These are phyloP conservation scores for Bubo bubo DNA, from an alignment of 2,113 vertebrate species.

Conservation along the genomic window DNA sequence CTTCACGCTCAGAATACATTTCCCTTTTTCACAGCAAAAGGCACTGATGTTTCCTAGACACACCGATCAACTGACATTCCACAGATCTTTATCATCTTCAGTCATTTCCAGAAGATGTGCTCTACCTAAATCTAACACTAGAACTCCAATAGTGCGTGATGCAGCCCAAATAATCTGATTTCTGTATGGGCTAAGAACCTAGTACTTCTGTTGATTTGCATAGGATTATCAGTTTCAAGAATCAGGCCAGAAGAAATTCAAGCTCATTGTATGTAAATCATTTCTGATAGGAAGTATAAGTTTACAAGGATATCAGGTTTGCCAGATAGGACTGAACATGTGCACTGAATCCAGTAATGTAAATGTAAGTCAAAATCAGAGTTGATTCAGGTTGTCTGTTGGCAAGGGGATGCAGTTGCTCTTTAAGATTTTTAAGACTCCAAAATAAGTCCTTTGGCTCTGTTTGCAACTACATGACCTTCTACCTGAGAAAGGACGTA, in stretches of 20 bases:
- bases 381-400: neutral
- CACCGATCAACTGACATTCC: neutral
- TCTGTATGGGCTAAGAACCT: neutral
- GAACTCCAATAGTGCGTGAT: neutral
- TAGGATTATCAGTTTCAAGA: neutral
- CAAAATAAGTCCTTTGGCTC: neutral
- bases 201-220: neutral
- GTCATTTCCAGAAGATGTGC: neutral
- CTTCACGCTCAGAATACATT: neutral
- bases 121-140: neutral
- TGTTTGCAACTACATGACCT: neutral
- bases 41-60: neutral
- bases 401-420: neutral
- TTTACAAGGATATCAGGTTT: conserved; percentile 3
- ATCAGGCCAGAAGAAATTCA: neutral
- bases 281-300: neutral
- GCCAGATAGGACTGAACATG: neutral
- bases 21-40: neutral
- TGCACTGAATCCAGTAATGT: neutral
- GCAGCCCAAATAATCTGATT: neutral
- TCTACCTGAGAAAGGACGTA: neutral
- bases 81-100: neutral
- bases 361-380: neutral
- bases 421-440: neutral
- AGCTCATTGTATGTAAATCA: neutral